These are phyloP conservation scores for Sphaerodactylus townsendi DNA, from an alignment of 2,113 vertebrate species.

Conservation along the genomic window DNA sequence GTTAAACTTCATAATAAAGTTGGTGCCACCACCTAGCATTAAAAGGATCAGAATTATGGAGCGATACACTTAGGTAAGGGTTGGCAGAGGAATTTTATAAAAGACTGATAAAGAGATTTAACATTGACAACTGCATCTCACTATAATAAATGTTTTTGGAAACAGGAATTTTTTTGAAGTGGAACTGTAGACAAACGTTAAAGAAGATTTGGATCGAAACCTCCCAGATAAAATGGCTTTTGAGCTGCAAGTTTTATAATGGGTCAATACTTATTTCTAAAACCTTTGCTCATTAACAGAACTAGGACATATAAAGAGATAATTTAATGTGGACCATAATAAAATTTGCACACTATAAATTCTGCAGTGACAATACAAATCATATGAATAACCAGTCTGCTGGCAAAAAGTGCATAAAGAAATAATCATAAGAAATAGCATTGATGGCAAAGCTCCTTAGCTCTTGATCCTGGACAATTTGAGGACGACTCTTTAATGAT, in stretches of 20 bases:
- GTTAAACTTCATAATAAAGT: too few species aligned
- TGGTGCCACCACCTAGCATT: too few species aligned
- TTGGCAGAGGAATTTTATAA: too few species aligned
- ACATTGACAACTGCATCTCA: too few species aligned
- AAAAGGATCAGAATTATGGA: too few species aligned
- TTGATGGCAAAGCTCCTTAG: neutral
- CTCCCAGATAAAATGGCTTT: neutral
- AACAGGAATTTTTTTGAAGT: neutral
- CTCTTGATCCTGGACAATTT: constrained; percentile 40
- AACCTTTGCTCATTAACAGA: constrained; percentile 22
- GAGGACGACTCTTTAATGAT: constrained; percentile 35
- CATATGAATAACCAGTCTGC: constrained; percentile 11
- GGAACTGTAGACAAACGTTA: neutral
- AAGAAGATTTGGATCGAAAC: neutral
- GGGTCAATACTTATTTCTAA: neutral
- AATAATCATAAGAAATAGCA: constrained; percentile 10
- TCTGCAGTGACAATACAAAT: neutral
- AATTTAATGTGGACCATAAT: constrained; percentile 14
- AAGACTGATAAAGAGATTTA: too few species aligned
- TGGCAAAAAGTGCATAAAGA: neutral
- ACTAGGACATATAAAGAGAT: neutral
- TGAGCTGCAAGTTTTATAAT: neutral
- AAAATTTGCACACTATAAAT: constrained; percentile 12
- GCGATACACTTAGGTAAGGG: too few species aligned
- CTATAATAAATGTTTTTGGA: neutral